Conservation (phyloP, 2,888 invertebrate species). For the Torymus tubicola region DNA sequence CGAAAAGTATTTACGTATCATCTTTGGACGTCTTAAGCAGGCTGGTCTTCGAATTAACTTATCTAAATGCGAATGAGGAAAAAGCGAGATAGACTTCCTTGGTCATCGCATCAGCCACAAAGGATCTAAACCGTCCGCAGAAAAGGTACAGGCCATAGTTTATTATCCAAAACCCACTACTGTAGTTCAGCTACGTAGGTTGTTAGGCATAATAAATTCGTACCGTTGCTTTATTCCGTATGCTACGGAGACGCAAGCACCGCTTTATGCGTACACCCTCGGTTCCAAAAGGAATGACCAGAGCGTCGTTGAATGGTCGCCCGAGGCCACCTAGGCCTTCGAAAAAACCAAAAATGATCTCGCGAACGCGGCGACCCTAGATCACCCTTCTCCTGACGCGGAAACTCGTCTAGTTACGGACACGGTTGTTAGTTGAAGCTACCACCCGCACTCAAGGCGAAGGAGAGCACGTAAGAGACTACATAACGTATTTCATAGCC, state of each 20-base stretch:
- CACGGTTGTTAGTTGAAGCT: no score
- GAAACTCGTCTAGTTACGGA: background rate
- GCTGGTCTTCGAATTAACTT: slow-evolving; percentile 39
- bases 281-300: background rate
- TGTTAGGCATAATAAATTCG: slow-evolving; percentile 53
- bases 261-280: background rate
- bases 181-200: slow-evolving; percentile 27
- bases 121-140: slow-evolving; percentile 16
- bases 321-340: background rate
- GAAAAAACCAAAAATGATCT: background rate
- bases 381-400: no score
- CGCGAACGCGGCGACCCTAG: background rate
- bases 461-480: no score
- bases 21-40: slow-evolving; percentile 22
- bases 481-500: no score
- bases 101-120: slow-evolving; percentile 34
- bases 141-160: slow-evolving; percentile 23
- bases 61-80: slow-evolving; percentile 46
- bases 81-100: slow-evolving; percentile 32
- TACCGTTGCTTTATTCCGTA: slow-evolving; percentile 42
- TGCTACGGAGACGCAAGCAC: background rate
- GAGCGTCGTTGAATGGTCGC: background rate
- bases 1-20: slow-evolving; percentile 21
- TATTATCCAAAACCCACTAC: slow-evolving; percentile 35
- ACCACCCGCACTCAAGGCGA: no score